Conservation (phyloP, 2,888 invertebrate species). For the Strigamia transsilvanica region DNA sequence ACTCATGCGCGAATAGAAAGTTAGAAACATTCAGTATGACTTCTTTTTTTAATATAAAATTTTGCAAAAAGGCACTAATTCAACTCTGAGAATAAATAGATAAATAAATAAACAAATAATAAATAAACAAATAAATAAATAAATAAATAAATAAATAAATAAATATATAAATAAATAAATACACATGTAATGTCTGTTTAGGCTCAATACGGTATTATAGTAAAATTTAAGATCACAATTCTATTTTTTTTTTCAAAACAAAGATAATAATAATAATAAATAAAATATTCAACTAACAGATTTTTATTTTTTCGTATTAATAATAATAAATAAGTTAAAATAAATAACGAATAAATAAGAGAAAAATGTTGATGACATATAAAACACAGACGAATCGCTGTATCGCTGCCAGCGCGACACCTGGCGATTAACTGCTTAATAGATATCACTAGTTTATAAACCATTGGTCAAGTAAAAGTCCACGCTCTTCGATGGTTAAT, state of each 20-base stretch:
- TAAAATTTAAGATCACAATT: too few species aligned
- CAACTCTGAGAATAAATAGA: too few species aligned
- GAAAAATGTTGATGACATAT: background rate
- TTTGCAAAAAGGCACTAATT: background rate
- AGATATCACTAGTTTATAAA: background rate
- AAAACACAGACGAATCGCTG: background rate
- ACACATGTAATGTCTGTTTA: too few species aligned
- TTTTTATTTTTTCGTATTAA: background rate
- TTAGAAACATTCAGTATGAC: background rate
- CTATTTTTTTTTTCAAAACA: background rate
- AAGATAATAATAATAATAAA: background rate
- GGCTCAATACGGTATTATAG: too few species aligned
- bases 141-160: too few species aligned
- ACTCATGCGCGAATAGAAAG: constrained; percentile 1
- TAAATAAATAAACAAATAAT: too few species aligned
- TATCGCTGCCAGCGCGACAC: background rate
- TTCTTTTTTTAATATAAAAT: background rate
- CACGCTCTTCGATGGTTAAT: background rate
- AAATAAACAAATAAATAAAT: too few species aligned
- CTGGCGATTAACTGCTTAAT: background rate
- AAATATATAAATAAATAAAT: too few species aligned
- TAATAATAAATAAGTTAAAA: background rate
- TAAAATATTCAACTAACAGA: background rate
- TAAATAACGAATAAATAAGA: background rate
- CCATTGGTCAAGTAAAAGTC: background rate